Evolutionary conservation across 1,140 invertebrate genomes (phyloP).

Genomic region (Dolichoris vasculosae): DNA sequence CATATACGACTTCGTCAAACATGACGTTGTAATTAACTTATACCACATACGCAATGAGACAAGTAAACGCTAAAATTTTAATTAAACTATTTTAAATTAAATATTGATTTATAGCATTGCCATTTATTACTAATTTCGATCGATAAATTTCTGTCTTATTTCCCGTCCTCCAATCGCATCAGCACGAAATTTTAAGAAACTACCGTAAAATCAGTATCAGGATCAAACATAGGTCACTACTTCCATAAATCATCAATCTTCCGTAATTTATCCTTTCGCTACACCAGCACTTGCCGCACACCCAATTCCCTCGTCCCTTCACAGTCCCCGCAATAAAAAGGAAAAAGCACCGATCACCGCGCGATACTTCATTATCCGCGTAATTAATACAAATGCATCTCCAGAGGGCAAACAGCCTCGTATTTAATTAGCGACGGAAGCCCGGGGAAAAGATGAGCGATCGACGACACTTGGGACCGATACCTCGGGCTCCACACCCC

Average conservation of each 20-base stretch:
- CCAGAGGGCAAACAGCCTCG: constrained; percentile 38
- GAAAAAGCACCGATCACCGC: neutral
- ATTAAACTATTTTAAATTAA: neutral
- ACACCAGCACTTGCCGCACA: neutral
- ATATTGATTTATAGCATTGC: constrained; percentile 10
- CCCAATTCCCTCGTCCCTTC: neutral
- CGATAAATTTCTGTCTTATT: neutral
- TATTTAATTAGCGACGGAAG: constrained; percentile 41
- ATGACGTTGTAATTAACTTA: neutral
- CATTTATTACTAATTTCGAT: neutral
- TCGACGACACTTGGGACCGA: constrained; percentile 41
- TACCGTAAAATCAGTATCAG: neutral
- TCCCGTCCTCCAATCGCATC: neutral
- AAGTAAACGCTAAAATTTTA: neutral
- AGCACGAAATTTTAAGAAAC: neutral
- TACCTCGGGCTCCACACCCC: neutral
- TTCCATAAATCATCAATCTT: neutral
- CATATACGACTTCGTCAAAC: neutral
- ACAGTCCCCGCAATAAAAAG: neutral
- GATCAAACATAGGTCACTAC: neutral
- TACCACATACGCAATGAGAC: neutral
- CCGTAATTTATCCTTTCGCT: neutral
- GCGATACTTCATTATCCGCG: constrained; percentile 48
- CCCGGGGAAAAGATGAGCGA: constrained; percentile 38
- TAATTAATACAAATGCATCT: constrained; percentile 56